These are phyloP conservation scores for Equus przewalskii DNA, from an alignment of 2,113 vertebrate genomes.

Conservation along the genomic window DNA sequence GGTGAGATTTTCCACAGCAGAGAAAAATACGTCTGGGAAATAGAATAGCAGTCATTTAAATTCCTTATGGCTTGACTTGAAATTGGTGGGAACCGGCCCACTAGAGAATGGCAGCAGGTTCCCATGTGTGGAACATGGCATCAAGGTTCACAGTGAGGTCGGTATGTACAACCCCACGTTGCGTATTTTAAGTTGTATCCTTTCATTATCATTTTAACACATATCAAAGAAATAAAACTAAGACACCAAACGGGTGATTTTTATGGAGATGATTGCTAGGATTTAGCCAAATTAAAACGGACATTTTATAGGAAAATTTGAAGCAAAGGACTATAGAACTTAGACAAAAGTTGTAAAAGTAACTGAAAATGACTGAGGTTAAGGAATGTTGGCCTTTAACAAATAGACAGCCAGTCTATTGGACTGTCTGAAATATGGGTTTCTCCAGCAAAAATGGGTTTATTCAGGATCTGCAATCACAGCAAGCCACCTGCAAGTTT, in stretches of 20 bases:
- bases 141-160: not conserved
- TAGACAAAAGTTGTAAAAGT: not conserved
- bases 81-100: not conserved
- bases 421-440: too few relatives aligned
- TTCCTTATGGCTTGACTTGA: not conserved
- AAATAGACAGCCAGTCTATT: too few relatives aligned
- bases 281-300: not conserved
- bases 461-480: too few relatives aligned
- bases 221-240: not conserved
- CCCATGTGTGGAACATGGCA: accelerated
- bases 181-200: not conserved
- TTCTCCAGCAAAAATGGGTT: too few relatives aligned
- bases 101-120: not conserved
- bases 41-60: not conserved
- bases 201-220: not conserved
- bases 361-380: not conserved
- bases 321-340: not conserved
- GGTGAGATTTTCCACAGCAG: not conserved
- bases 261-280: not conserved
- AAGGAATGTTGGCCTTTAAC: too few relatives aligned
- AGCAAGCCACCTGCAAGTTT: too few relatives aligned
- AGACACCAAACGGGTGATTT: not conserved
- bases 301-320: not conserved
- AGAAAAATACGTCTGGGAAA: not conserved
- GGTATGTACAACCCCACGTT: accelerated